Percentiles rank a stretch among this genome's conserved stretches.
Evolutionary conservation across 2,113 vertebrate genomes (phyloP).

Genomic region (Cavia aperea): DNA sequence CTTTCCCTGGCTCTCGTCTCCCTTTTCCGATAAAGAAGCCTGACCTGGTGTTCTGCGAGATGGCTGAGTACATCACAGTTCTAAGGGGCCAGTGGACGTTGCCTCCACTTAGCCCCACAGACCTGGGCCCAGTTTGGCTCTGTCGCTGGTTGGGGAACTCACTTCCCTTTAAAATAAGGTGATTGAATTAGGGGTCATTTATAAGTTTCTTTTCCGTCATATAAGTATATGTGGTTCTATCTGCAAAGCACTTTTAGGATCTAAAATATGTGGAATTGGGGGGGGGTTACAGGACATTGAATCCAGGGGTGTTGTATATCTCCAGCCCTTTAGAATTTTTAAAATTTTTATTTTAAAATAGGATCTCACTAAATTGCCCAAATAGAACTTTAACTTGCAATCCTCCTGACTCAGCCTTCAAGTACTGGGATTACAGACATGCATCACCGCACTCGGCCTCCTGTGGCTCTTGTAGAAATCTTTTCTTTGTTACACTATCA

Average conservation of each 20-base stretch:
- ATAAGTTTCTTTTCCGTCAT: not conserved
- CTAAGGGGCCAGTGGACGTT: not conserved
- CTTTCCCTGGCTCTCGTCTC: not conserved
- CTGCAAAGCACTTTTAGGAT: not conserved
- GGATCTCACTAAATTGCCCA: not conserved
- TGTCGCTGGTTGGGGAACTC: not conserved
- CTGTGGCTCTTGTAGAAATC: not conserved
- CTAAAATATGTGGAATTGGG: not conserved
- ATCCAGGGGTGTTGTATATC: not conserved
- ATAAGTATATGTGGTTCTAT: not conserved
- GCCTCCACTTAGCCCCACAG: not conserved
- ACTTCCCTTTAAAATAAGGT: not conserved
- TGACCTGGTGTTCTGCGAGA: not conserved
- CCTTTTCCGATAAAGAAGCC: not conserved
- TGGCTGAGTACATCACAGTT: rapidly evolving
- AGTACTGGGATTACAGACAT: not conserved
- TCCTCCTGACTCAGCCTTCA: not conserved
- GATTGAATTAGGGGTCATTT: not conserved
- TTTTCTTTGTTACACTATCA: not conserved
- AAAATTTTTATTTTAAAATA: not conserved
- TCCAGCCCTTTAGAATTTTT: not conserved
- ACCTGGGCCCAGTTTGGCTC: not conserved
- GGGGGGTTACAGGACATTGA: not conserved
- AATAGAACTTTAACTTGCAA: not conserved
- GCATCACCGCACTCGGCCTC: not conserved